Percentiles rank a stretch among this genome's conserved stretches.
These are phyloP conservation scores for Phyllotis vaccarum DNA, from an alignment of 2,797 vertebrate genomes.

Conservation along the genomic window DNA sequence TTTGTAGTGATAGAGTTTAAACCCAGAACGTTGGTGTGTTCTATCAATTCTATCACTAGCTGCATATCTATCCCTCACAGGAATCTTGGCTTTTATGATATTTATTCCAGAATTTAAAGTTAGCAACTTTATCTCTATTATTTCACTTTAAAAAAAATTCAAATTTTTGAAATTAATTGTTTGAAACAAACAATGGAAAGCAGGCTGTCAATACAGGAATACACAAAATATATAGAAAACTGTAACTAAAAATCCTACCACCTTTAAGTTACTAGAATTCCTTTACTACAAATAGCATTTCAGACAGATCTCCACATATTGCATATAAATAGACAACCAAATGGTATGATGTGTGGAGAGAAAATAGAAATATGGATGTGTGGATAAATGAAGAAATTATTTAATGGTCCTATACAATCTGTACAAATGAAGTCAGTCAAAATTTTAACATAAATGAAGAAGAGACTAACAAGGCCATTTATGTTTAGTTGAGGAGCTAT, in stretches of 20 bases:
- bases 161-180: not conserved
- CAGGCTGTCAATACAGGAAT: not conserved
- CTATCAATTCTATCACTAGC: not conserved
- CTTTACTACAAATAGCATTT: not conserved
- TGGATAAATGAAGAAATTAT: not conserved
- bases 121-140: not conserved
- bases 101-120: not conserved
- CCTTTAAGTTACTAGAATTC: not conserved
- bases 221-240: not conserved
- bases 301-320: not conserved
- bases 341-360: not conserved
- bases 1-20: not conserved
- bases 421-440: not conserved
- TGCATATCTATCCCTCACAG: not conserved
- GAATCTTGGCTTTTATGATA: not conserved
- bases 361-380: not conserved
- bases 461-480: not conserved
- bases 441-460: not conserved
- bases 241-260: not conserved
- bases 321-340: not conserved
- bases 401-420: not conserved
- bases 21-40: not conserved
- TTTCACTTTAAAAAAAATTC: not conserved
- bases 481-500: not conserved
- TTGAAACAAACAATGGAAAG: constrained; percentile 1